Base-by-base conservation (phyloP, 2,888 invertebrate species). In the Drosophila paramelanica region DNA sequence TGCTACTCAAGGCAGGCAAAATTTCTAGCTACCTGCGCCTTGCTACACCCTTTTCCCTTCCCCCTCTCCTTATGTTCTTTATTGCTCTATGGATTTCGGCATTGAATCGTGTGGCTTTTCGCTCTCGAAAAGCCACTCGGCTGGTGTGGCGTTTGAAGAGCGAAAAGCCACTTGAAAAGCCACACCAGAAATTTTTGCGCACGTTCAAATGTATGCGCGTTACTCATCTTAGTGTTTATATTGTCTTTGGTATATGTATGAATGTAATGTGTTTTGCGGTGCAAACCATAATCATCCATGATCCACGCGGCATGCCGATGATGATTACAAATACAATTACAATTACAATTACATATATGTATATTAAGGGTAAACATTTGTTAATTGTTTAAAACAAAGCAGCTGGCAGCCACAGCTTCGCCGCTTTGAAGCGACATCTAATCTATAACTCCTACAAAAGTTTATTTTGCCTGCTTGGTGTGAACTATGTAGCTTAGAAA, bases 311-410 rank as follows among this genome's bases (percentile, higher is more conserved):
- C 68, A 72, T 36, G 41, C 57, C 50, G 36, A 67, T 57, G 60
- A 64, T 64, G 73, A 68, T 58, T 77, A 68, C 67, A 75, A 77
- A 57, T 67, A 75, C 78, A 72, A 58, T 57, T 65, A 56, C 52
- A 61, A 52, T 53, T 72, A 72, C 73, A 72, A 53, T 67, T 67
- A 73, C 55, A 73, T 56, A 67, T 64, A 73, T 53, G 25, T 70
- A 52, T 70, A 61, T 72, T 81, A 81, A 88, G 71, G 79, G 67
- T 83, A 88, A 83, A 83, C 77, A 79, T 74, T 88, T 70, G 88
- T 83, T 88, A 85, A 59, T 88, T 88, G 72, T 88, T 83, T 85
- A 83, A 83, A 83, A 88, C 73, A 79, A 85, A 83, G 83, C 74
- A 87, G 82, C 77, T 73, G 82, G 73, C 67, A 78, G 81, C 81